These are phyloP conservation scores for Crepidodera aurea DNA, from an alignment of 2,888 invertebrate genomes.

Conservation along the genomic window DNA sequence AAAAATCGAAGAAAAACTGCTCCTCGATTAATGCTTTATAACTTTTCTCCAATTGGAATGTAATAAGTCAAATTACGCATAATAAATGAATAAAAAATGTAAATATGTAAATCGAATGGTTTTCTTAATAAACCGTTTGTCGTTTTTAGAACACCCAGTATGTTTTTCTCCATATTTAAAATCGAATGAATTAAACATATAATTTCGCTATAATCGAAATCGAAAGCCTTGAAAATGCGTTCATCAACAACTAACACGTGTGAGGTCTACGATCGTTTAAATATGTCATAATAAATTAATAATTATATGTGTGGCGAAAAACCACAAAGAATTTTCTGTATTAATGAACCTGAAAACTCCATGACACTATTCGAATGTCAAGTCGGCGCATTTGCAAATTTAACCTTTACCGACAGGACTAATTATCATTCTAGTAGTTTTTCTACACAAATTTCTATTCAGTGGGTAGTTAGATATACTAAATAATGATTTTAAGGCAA, in stretches of 20 bases:
- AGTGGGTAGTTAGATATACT: too few relatives aligned
- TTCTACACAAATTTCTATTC: too few relatives aligned
- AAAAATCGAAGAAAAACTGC: too few relatives aligned
- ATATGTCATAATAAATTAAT: constrained; percentile 7
- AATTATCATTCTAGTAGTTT: too few relatives aligned
- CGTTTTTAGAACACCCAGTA: not conserved
- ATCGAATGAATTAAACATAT: constrained; percentile 4
- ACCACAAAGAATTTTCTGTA: constrained; percentile 1
- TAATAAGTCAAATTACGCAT: too few relatives aligned
- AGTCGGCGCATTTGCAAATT: not conserved
- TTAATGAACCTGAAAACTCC: not conserved
- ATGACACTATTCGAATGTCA: not conserved
- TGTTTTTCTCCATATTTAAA: not conserved
- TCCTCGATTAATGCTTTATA: too few relatives aligned
- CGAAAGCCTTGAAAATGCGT: constrained; percentile 15
- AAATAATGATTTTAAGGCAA: too few relatives aligned
- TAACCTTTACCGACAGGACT: too few relatives aligned
- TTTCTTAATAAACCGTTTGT: too few relatives aligned
- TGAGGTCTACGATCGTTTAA: constrained; percentile 10
- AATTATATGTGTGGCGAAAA: constrained; percentile 6
- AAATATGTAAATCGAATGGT: too few relatives aligned
- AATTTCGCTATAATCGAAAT: constrained; percentile 10
- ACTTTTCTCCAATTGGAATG: too few relatives aligned
- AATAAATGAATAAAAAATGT: too few relatives aligned
- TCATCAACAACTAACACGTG: constrained; percentile 5